Conservation (phyloP, 2,797 vertebrate genomes). For the Neostethus bicornis region DNA sequence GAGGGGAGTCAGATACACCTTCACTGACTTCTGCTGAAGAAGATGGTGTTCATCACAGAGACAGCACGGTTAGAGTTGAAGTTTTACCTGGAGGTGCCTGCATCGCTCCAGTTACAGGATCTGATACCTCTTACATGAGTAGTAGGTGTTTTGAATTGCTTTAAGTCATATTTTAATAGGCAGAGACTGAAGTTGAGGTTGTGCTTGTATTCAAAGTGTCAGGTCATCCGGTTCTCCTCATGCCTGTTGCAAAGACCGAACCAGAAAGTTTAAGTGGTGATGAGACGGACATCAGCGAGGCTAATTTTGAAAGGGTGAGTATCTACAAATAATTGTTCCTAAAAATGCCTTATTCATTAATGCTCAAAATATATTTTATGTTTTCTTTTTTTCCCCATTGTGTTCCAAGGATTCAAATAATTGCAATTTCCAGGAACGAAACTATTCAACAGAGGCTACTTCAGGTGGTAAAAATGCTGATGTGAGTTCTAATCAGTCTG, state of each 20-base stretch:
- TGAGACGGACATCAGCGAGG: conserved; percentile 63
- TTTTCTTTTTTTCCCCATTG: background rate
- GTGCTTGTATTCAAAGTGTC: conserved; percentile 34
- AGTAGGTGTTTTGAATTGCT: conserved; percentile 34
- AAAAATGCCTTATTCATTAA: background rate
- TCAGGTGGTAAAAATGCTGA: conserved; percentile 12
- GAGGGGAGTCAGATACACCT: conserved; percentile 29
- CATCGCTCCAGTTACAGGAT: conserved; percentile 45
- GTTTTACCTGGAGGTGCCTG: conserved; percentile 51
- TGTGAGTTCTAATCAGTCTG: conserved; percentile 36
- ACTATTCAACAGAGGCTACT: background rate
- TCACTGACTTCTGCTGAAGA: conserved; percentile 61
- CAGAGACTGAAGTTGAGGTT: background rate
- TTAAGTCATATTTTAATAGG: background rate
- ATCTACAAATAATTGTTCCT: background rate
- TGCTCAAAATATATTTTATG: background rate
- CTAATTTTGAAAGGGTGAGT: conserved; percentile 57
- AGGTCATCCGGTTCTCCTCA: conserved; percentile 68
- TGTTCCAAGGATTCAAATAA: conserved; percentile 38
- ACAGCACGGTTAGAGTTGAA: conserved; percentile 50
- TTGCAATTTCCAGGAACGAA: conserved; percentile 42
- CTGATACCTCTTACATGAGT: conserved; percentile 61
- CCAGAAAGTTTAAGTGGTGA: conserved; percentile 67
- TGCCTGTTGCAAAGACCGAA: conserved; percentile 68
- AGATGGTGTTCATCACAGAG: conserved; percentile 43